Evolutionary conservation across 2,113 vertebrate genomes (phyloP), one percentile per base, ranked within the genome.

Genomic region (Triplophysa siluroides): DNA sequence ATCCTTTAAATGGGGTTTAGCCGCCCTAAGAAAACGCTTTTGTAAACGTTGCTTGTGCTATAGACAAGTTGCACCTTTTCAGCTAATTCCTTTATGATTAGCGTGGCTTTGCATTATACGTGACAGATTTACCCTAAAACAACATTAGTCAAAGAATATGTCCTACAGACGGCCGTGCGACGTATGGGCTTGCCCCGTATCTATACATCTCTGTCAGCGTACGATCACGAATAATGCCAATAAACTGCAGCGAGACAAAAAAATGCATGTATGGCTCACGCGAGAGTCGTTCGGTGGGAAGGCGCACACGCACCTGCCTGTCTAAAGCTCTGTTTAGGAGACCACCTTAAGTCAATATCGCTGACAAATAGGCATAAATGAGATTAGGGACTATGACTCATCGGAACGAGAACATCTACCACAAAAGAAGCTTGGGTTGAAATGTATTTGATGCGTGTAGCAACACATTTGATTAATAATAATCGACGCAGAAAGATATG

Each of bases 91-190:
- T 86, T 86, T 81, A 63, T 78, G 84, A 90, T 86, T 86, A 87
- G 81, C 83, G 56, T 14, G 70, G 80, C 84, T 81, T 82, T 77
- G 82, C 76, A 21, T 85, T 83, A 83, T 76, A 45, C 80, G 78
- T 76, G 41, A n/a, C 1, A 12, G 88, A 88, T 89, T 92, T 90
- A 90, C n/a, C 47, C 86, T 90, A 88, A 88, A 89, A 89, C 83
- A 92, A 92, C 92, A 92, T 65, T 78, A 88, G 91, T 90, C 90
- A 87, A 45, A 80, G 88, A 87, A 82, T 85, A 88, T 89, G 87
- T 66, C 16, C 64, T 68, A 86, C 83, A 84, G 71, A 56, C 54
- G 26, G 83, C 83, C 83, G 62, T 75, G 74, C 88, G 76, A 85
- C 81, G 78, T 78, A 65, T 83, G 83, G 85, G 63, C 50, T 81